These are phyloP conservation scores for Halictus rubicundus DNA, from an alignment of 1,140 invertebrate species.

Conservation along the genomic window DNA sequence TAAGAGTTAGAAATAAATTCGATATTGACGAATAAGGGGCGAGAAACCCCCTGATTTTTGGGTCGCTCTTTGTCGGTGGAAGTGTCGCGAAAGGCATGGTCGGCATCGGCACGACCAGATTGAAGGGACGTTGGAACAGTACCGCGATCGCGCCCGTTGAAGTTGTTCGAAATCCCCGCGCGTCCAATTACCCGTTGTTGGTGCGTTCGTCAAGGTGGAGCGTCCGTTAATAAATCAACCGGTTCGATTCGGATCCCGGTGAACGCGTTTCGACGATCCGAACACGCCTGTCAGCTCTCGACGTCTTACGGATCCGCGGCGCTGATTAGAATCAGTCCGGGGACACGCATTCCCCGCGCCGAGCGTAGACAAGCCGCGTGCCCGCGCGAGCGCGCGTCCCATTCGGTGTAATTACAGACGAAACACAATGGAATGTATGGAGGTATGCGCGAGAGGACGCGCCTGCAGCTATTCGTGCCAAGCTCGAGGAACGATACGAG, in stretches of 20 bases:
- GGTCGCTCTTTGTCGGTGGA: too few species aligned
- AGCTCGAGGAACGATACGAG: conserved; percentile 53
- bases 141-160: too few species aligned
- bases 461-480: conserved; percentile 55
- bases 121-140: neutral
- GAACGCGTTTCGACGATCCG: neutral
- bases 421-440: conserved; percentile 74
- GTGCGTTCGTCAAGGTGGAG: neutral
- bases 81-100: too few species aligned
- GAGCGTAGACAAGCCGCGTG: conserved; percentile 21
- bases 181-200: neutral
- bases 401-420: conserved; percentile 70
- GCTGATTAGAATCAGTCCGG: conserved; percentile 39
- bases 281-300: conserved; percentile 14
- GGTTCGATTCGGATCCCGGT: neutral
- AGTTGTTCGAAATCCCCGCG: neutral
- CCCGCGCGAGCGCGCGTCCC: conserved; percentile 6
- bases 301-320: conserved; percentile 19
- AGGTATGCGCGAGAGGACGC: conserved; percentile 64
- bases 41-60: too few species aligned
- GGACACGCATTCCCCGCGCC: conserved; percentile 32
- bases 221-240: neutral
- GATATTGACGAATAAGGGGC: too few species aligned
- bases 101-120: too few species aligned
- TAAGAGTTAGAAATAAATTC: too few species aligned